Conservation (phyloP, 2,113 vertebrate genomes). For the Symphodus melops region DNA sequence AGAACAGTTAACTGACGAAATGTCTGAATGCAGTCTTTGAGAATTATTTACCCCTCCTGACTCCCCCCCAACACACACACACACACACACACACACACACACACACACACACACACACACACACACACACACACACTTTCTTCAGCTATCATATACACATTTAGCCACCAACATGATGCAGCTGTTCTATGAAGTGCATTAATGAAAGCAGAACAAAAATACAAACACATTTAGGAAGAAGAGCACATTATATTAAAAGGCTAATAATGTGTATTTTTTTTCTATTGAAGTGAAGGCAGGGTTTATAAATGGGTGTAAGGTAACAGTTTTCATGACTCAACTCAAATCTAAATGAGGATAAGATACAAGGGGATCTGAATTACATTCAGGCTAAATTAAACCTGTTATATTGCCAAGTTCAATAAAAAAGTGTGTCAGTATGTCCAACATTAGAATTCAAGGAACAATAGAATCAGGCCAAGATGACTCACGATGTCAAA, state of each 20-base stretch:
- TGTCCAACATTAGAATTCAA: background rate
- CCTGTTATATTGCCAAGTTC: no score
- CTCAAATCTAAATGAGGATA: background rate
- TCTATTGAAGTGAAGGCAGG: background rate
- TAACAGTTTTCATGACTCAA: background rate
- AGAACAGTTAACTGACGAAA: constrained; percentile 35
- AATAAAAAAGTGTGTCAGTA: background rate
- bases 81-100: constrained; percentile 3
- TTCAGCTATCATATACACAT: constrained; percentile 36
- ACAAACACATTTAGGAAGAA: background rate
- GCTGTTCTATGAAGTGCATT: constrained; percentile 63
- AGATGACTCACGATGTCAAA: background rate
- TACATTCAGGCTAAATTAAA: background rate
- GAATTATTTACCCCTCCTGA: constrained; percentile 36
- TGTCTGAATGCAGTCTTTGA: constrained; percentile 66
- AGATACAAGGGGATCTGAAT: background rate
- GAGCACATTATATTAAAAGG: background rate
- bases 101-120: constrained; percentile 14
- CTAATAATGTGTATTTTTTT: background rate
- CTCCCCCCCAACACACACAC: constrained; percentile 19
- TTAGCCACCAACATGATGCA: constrained; percentile 52
- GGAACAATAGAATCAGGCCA: background rate
- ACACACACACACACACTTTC: constrained; percentile 41
- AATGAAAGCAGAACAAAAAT: constrained; percentile 42
- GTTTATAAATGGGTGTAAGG: background rate